Evolutionary conservation across 2,113 vertebrate species (phyloP).

Genomic region (Marmota monax): DNA sequence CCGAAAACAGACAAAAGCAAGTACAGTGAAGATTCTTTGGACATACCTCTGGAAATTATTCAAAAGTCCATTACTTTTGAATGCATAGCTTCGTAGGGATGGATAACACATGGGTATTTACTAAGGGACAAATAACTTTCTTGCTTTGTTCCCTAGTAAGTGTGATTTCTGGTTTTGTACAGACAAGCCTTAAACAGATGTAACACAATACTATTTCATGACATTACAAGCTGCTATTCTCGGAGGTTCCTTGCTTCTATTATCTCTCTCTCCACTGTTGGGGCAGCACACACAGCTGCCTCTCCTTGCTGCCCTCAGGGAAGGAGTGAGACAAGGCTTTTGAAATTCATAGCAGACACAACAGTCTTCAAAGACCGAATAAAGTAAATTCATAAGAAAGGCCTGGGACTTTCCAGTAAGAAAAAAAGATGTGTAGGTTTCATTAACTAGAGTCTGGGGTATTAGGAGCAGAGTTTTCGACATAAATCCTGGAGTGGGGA

Average conservation of each 20-base stretch:
- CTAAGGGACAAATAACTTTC: constrained; percentile 14
- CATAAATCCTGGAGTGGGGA: neutral
- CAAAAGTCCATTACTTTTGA: constrained; percentile 28
- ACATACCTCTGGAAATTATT: constrained; percentile 46
- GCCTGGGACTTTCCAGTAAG: neutral
- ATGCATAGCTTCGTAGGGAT: neutral
- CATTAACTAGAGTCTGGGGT: neutral
- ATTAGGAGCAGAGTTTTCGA: neutral
- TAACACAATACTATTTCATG: constrained; percentile 11
- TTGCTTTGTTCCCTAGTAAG: constrained; percentile 39
- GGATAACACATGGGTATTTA: constrained; percentile 3
- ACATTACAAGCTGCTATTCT: constrained; percentile 9
- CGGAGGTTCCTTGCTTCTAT: constrained; percentile 9
- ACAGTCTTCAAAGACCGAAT: neutral
- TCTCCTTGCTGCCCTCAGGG: constrained; percentile 11
- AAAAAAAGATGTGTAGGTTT: constrained; percentile 1
- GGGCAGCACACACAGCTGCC: neutral
- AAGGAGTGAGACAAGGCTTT: neutral
- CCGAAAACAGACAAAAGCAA: neutral
- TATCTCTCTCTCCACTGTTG: neutral
- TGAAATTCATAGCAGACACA: constrained; percentile 66
- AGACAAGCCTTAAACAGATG: constrained; percentile 37
- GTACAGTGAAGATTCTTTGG: neutral
- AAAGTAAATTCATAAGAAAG: constrained; percentile 54
- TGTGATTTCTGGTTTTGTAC: constrained; percentile 2